phyloP scores from a whole-genome alignment of 2,113 vertebrate genomes.

The Stomatorhinus ivindoensis region DNA sequence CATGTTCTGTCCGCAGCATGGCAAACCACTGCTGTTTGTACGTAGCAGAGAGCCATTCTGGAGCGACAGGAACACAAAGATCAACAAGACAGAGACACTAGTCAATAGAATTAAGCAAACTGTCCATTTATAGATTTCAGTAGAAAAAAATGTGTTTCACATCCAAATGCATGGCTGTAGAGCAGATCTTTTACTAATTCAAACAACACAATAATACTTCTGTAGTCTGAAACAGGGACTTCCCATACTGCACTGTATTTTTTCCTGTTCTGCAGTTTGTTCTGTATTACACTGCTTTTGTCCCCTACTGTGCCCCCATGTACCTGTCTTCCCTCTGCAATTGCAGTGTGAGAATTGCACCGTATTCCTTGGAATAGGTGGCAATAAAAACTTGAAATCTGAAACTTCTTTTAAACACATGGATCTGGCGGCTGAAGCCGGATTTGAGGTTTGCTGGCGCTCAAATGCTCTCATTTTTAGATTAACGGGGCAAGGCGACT shows the following conservation, averaged over 20 bases:
- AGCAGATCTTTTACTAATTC: not conserved
- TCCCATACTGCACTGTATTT: not conserved
- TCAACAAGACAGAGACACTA: not conserved
- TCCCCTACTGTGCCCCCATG: not conserved
- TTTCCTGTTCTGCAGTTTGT: too few species aligned
- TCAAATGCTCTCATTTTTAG: not conserved
- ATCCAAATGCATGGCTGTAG: not conserved
- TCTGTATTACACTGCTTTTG: not conserved
- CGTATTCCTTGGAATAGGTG: not conserved
- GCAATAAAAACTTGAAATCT: not conserved
- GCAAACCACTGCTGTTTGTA: slow-evolving; percentile 98
- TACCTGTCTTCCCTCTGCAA: not conserved
- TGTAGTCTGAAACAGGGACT: not conserved
- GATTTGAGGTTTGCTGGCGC: not conserved
- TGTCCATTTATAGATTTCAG: not conserved
- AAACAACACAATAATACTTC: not conserved
- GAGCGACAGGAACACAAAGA: not conserved
- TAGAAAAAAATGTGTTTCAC: not conserved
- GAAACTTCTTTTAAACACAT: not conserved
- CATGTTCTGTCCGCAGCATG: slow-evolving; percentile 94
- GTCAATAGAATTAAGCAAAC: not conserved
- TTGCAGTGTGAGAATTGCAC: not conserved
- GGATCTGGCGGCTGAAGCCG: not conserved
- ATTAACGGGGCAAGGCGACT: slow-evolving; percentile 14
- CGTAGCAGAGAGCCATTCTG: slow-evolving; percentile 83